A percentile compares a stretch with the other conserved stretches of the same genome.
These are phyloP conservation scores for Glyptemys insculpta DNA, from an alignment of 2,797 vertebrate species.

Conservation along the genomic window DNA sequence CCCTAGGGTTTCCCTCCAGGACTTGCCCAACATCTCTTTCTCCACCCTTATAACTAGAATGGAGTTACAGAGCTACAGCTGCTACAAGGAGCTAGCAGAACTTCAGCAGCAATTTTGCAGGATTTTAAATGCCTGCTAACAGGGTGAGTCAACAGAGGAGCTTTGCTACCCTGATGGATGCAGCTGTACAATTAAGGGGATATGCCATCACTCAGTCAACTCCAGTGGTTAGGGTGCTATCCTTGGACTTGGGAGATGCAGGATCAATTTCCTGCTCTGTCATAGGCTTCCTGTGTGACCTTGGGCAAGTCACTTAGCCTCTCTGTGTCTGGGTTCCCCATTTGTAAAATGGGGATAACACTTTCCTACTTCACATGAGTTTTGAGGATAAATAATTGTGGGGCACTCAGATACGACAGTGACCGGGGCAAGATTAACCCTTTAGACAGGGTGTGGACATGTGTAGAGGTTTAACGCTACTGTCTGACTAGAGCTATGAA, in stretches of 20 bases:
- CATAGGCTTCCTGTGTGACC: neutral
- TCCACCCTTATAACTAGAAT: neutral
- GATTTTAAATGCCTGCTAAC: neutral
- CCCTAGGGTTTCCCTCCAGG: neutral
- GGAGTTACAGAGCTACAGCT: neutral
- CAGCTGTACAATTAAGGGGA: neutral
- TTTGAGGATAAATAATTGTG: neutral
- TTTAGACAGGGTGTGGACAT: neutral
- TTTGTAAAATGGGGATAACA: neutral
- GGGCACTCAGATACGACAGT: neutral
- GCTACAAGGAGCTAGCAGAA: neutral
- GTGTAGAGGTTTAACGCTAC: neutral
- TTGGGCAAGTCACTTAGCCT: neutral
- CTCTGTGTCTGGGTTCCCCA: neutral
- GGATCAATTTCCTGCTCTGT: neutral
- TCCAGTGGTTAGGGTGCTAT: neutral
- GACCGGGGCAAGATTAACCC: neutral
- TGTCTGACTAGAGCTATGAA: neutral
- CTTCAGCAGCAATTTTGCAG: neutral
- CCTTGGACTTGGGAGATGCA: conserved; percentile 1
- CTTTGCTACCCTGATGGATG: neutral
- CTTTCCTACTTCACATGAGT: neutral
- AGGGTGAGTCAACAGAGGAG: neutral
- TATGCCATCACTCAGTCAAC: too few relatives aligned
- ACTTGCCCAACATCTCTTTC: neutral